phyloP scores from a whole-genome alignment of 1,140 invertebrate species.

The Oncopeltus fasciatus region DNA sequence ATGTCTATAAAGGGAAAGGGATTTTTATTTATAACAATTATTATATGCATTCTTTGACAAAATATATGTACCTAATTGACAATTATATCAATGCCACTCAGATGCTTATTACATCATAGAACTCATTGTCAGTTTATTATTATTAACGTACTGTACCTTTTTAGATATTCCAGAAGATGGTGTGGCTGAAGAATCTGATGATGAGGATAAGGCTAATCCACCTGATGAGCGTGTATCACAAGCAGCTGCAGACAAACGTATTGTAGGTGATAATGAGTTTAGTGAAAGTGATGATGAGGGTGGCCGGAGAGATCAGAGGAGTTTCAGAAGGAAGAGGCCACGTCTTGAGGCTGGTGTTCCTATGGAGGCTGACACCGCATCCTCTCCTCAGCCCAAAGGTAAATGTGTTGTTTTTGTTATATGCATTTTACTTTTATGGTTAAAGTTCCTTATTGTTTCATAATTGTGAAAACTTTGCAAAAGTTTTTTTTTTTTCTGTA shows the following conservation, averaged over 20 bases:
- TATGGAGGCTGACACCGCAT: neutral
- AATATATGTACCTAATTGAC: neutral
- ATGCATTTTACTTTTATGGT: neutral
- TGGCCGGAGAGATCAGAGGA: slow-evolving; percentile 50
- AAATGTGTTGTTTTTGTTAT: neutral
- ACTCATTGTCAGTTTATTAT: neutral
- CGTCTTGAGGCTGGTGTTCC: slow-evolving; percentile 28
- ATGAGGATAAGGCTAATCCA: slow-evolving; percentile 82
- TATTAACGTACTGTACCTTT: too few relatives aligned
- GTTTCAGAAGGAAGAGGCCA: slow-evolving; percentile 26
- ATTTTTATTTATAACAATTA: too few relatives aligned
- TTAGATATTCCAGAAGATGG: slow-evolving; percentile 77
- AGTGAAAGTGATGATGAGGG: slow-evolving; percentile 93
- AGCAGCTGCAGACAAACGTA: slow-evolving; percentile 79
- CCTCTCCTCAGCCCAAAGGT: neutral
- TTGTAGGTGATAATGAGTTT: slow-evolving; percentile 89
- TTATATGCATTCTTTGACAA: too few relatives aligned
- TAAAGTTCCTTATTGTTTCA: neutral
- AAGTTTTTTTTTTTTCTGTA: neutral
- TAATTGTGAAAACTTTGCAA: neutral
- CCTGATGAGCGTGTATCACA: slow-evolving; percentile 85
- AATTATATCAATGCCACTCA: neutral
- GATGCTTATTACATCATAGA: neutral
- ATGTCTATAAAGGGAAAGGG: too few relatives aligned
- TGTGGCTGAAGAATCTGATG: slow-evolving; percentile 76